Conservation (phyloP, 2,888 invertebrate genomes). For the Macrophya alboannulata region DNA sequence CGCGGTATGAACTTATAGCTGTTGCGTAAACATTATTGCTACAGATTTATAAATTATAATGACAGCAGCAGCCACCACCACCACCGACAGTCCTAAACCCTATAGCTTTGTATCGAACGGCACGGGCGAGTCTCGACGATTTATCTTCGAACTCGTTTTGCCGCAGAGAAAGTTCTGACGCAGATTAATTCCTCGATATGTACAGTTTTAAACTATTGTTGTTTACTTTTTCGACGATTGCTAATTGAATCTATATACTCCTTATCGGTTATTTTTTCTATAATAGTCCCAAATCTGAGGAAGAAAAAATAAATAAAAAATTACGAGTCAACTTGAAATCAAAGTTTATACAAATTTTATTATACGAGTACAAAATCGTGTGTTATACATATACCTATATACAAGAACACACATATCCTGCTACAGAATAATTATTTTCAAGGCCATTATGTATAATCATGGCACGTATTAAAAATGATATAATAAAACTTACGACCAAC, state of each 20-base stretch:
- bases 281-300: background rate
- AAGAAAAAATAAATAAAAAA: background rate
- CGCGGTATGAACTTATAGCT: background rate
- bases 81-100: slow-evolving; percentile 12
- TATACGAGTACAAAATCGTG: background rate
- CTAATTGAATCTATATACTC: background rate
- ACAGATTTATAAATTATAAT: slow-evolving; percentile 35
- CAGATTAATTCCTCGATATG: background rate
- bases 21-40: slow-evolving; percentile 31
- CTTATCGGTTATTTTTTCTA: background rate
- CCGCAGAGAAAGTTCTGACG: slow-evolving; percentile 32
- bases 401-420: too few species aligned
- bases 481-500: background rate
- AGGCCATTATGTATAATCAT: background rate
- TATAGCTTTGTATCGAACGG: slow-evolving; percentile 16
- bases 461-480: background rate
- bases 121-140: slow-evolving; percentile 16
- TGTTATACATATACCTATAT: too few species aligned
- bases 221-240: background rate
- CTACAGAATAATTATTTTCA: background rate
- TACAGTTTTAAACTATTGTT: slow-evolving; percentile 7
- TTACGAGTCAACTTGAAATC: background rate
- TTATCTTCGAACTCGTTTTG: slow-evolving; percentile 32
- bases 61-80: background rate
- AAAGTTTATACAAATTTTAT: background rate